phyloP scores from a whole-genome alignment of 2,797 vertebrate genomes.

The Eulemur albifrons region DNA sequence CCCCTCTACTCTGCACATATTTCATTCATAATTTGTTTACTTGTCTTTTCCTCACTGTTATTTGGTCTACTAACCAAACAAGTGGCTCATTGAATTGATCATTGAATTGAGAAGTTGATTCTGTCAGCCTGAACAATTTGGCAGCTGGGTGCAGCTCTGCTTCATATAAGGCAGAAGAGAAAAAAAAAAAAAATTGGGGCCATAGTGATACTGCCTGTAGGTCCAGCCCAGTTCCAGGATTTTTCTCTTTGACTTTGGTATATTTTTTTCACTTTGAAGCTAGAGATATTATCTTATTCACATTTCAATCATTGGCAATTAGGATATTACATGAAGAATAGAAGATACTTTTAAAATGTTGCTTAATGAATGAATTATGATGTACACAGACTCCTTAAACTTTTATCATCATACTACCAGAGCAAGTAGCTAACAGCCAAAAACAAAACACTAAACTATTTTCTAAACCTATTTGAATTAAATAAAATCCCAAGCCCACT shows the following conservation, averaged over 20 bases:
- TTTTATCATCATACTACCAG: neutral
- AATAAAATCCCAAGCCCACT: conserved; percentile 15
- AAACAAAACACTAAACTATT: conserved; percentile 67
- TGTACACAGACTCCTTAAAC: conserved; percentile 35
- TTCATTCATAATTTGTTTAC: neutral
- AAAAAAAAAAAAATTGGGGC: neutral
- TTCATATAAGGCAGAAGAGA: neutral
- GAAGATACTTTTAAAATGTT: conserved; percentile 1
- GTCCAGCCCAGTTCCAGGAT: neutral
- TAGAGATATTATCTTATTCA: neutral
- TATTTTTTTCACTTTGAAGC: neutral
- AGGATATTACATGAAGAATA: conserved; percentile 4
- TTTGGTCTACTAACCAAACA: neutral
- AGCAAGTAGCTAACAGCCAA: conserved; percentile 60
- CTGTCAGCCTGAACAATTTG: neutral
- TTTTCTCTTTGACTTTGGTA: neutral
- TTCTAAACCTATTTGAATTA: conserved; percentile 69
- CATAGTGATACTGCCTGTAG: neutral
- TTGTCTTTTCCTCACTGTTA: neutral
- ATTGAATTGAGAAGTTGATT: neutral
- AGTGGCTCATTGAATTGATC: neutral
- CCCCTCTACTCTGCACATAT: neutral
- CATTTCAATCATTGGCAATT: neutral
- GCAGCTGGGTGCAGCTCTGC: neutral
- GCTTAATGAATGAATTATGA: conserved; percentile 16